Evolutionary conservation across 2,888 invertebrate genomes (phyloP), one percentile per base, ranked within the genome.

Genomic region (Erpobdella octoculata): DNA sequence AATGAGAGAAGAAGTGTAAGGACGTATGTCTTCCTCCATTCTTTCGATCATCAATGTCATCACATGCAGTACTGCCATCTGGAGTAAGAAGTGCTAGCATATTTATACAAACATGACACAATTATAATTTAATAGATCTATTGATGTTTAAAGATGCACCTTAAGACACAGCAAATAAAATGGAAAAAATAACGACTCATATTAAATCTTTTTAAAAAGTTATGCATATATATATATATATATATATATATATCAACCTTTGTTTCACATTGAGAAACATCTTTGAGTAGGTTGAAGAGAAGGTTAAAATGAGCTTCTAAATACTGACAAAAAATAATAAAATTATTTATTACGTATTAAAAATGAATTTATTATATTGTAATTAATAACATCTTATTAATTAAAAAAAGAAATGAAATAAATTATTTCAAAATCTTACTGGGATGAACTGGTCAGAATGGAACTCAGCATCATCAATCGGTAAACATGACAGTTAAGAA

Each of bases 21-120:
- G 88, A 70, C 88, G 89, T 65, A 91, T 89, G 69, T 88, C 88
- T 66, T 87, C 86, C 28, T 90, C 91, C 82, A 91, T 89, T 71
- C 92, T 87, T 84, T 93, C 93, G 78, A 93, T 89, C 80, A 94
- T 89, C 81, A 90, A 89, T 61, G 93, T 92, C 83, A 94, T 88
- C 73, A 92, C 92, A 83, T 90, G 90, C 46, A 96, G 86, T 31
- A 94, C 91, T 82, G 91, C 91, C 90, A 94, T 92, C 89, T 89
- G 80, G 61, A 84, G 83, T 35, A 25, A 38, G 46, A 12, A 48
- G 4, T 48, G 18, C 48, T 21, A 15, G 31, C 59, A 38, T 21
- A 48, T 18, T 18, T 41, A 35, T 21, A 35, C 18, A 28, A 53
- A 36, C 3, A 48, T 15, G 21, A 37, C 15, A 4, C 12, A 6